These are phyloP conservation scores for Pantherophis guttatus DNA, from an alignment of 2,113 vertebrate species.

Conservation along the genomic window DNA sequence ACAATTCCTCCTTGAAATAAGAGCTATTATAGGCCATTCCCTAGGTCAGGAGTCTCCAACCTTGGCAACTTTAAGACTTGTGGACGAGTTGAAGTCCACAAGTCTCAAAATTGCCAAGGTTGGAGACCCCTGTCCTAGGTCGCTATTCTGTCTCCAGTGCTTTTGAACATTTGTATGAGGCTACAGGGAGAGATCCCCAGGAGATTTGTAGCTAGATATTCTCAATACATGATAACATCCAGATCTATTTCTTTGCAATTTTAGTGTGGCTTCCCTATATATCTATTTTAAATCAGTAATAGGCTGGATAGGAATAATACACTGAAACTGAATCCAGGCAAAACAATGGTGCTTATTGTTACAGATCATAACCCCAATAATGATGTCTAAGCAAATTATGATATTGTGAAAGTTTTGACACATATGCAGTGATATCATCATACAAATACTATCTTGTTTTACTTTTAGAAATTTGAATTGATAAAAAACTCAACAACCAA, in stretches of 20 bases:
- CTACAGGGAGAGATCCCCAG: neutral
- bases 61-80: no score
- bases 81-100: no score
- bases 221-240: neutral
- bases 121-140: neutral
- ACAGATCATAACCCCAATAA: neutral
- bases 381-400: neutral
- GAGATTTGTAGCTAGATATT: neutral
- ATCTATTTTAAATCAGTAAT: neutral
- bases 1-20: neutral
- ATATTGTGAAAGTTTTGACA: neutral
- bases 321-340: neutral
- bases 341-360: neutral
- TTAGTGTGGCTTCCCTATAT: neutral
- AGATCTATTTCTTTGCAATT: neutral
- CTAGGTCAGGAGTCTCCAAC: neutral
- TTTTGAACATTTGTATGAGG: neutral
- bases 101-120: no score
- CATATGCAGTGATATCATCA: neutral
- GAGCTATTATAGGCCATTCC: neutral
- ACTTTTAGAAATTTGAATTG: neutral
- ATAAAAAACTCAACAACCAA: neutral
- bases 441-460: neutral
- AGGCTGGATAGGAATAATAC: neutral
- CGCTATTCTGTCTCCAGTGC: neutral